These are phyloP conservation scores for Eurystomus gularis DNA, from an alignment of 2,113 vertebrate species.

Conservation along the genomic window DNA sequence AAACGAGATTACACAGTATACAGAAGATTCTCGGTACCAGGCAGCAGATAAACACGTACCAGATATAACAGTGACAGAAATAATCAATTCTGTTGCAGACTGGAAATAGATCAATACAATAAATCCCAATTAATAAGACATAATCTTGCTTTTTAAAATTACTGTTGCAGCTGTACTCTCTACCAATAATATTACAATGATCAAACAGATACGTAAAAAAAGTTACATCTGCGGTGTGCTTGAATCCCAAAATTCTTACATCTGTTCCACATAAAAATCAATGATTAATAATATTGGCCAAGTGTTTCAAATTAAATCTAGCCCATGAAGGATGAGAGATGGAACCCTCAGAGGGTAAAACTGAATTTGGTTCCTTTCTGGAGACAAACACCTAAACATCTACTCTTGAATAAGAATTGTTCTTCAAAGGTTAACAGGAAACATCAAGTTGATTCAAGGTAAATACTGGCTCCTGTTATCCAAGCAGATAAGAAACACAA, in stretches of 20 bases:
- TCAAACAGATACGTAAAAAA: not conserved
- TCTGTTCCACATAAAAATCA: not conserved
- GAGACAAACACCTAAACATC: not conserved
- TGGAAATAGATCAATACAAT: not conserved
- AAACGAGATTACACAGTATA: not conserved
- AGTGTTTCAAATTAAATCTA: not conserved
- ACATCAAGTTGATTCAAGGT: not conserved
- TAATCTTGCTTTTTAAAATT: not conserved
- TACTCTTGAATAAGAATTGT: not conserved
- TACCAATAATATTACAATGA: not conserved
- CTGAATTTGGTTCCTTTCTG: not conserved
- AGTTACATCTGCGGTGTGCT: not conserved
- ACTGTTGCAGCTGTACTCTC: not conserved
- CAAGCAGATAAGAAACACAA: not conserved
- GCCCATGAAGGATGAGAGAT: not conserved
- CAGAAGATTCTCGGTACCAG: not conserved
- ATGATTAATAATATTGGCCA: not conserved
- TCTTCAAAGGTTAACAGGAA: conserved; percentile 1
- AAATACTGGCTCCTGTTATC: not conserved
- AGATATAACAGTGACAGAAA: not conserved
- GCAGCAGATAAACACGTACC: not conserved
- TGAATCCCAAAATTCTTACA: not conserved
- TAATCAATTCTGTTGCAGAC: not conserved
- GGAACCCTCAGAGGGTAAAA: not conserved
- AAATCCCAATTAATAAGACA: not conserved